Evolutionary conservation across 2,113 vertebrate genomes (phyloP), one percentile per base, ranked within the genome.

Genomic region (Madoqua kirkii): DNA sequence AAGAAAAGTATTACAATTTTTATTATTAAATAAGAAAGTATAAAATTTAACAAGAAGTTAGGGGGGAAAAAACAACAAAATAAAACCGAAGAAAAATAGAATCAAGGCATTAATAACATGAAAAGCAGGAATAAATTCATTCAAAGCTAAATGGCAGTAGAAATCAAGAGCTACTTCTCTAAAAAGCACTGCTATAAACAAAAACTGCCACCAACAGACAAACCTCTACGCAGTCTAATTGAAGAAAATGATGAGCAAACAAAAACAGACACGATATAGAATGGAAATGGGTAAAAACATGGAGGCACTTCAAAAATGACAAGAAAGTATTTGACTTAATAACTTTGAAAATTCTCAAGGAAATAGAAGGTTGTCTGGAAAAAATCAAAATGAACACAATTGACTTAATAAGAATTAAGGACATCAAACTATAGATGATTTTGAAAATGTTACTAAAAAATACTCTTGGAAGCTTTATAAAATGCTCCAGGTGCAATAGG

Each of bases 321-420:
- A 31, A 31, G 59, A 74, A 86, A 76, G 76, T 95, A 92, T 43
- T 88, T 84, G 83, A 84, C 11, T 87, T 86, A 57, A 76, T 25
- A 59, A 59, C 76, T 83, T 31, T 59, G 45, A 79, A 96, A 95
- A 91, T 57, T 55, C 40, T 93, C 91, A 95, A 74, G 87, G 64
- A 96, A 91, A 57, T 17, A 36, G 3, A 93, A 17, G 43, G 15
- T 67, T 84, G 93, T 45, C 78, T 88, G 40, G 54, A 88, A 94
- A 92, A 79, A 59, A 64, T 85, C 21, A 59, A 96, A 59, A 59
- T 59, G 55, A 96, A 88, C 84, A 78, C 64, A 84, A 60, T 5
- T 85, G 67, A 96, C 19, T 93, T 50, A 91, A 55, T 50, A 76
- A 94, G 48, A 91, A 87, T 83, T 82, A 91, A 94, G 27, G 85